Percentiles rank a stretch among this genome's conserved stretches.
Conservation (phyloP, 2,113 vertebrate species). For the Panurus biarmicus region DNA sequence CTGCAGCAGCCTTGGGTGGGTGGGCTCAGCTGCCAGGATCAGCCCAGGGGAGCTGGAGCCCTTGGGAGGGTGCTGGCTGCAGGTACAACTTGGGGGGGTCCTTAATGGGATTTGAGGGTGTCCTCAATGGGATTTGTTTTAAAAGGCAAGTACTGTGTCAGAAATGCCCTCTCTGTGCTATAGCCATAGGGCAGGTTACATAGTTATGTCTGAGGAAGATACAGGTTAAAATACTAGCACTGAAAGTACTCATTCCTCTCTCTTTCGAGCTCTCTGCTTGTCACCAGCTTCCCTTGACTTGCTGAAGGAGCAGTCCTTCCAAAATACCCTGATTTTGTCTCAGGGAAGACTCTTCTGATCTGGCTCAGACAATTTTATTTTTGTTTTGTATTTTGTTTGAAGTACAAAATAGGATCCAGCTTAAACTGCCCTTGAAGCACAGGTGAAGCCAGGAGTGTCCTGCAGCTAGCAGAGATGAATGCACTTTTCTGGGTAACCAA, state of each 20-base stretch:
- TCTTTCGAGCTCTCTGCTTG: background rate
- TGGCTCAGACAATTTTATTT: background rate
- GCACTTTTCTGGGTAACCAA: background rate
- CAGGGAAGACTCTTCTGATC: background rate
- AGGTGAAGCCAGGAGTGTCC: background rate
- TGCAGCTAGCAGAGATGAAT: background rate
- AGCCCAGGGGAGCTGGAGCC: background rate
- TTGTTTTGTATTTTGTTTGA: background rate
- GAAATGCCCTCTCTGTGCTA: background rate
- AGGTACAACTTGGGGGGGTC: no score
- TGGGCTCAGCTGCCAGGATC: fast-evolving
- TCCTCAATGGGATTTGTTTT: background rate
- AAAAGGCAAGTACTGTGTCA: background rate
- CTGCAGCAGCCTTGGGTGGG: background rate
- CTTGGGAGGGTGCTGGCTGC: background rate
- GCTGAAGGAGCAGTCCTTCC: background rate
- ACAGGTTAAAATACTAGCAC: background rate
- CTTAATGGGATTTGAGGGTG: background rate
- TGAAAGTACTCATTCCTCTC: background rate
- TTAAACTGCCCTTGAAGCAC: background rate
- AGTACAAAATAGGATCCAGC: background rate
- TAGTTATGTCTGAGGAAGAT: background rate
- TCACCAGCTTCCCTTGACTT: background rate
- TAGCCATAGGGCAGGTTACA: background rate
- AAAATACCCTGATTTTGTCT: background rate